Conservation (phyloP, 2,113 vertebrate species). For the Nicator chloris region DNA sequence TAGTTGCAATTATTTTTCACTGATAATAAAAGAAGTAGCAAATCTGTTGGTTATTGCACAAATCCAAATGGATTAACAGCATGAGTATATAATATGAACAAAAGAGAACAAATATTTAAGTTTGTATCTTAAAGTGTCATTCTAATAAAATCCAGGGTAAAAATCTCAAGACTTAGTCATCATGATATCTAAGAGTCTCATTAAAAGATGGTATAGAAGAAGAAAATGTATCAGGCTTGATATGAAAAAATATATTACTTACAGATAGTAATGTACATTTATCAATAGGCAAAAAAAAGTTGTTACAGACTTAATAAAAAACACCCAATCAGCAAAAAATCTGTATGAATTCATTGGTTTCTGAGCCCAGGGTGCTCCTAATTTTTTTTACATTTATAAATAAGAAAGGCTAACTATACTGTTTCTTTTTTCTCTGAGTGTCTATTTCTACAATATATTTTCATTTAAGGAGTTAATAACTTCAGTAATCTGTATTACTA, state of each 20-base stretch:
- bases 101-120: not conserved
- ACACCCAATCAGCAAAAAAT: not conserved
- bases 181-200: not conserved
- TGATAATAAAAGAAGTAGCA: not conserved
- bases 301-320: not conserved
- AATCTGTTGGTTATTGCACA: not conserved
- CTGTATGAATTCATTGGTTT: not conserved
- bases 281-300: not conserved
- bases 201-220: not conserved
- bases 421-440: not conserved
- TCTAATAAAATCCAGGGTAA: not conserved
- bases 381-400: not conserved
- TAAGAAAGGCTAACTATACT: not conserved
- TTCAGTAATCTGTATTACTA: not conserved
- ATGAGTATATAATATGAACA: not conserved
- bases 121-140: not conserved
- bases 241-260: not conserved
- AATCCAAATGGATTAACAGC: not conserved
- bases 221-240: not conserved
- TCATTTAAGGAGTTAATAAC: not conserved
- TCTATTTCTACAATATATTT: not conserved
- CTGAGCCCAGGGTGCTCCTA: not conserved
- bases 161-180: not conserved
- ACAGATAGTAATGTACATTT: not conserved
- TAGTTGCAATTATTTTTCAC: not conserved